Base-by-base conservation (phyloP, 2,888 invertebrate species). In the Congeria kusceri region DNA sequence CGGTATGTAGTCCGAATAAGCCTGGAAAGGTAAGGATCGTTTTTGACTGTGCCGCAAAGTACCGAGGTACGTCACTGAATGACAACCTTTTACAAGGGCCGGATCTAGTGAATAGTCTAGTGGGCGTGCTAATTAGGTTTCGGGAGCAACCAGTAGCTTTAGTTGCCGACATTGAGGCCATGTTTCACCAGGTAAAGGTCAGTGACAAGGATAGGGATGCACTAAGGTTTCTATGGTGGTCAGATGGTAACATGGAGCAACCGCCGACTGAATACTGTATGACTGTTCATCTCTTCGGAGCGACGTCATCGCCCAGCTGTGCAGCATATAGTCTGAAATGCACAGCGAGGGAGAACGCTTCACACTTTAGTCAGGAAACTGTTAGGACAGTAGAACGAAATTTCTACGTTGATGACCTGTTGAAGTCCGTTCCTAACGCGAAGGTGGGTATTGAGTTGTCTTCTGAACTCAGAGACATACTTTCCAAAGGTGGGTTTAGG, bases 111-210 rank as follows among this genome's bases (percentile, higher is more conserved):
- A 85, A 76, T 49, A 76, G 39, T 57, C 44, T 85, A 18, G 25
- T 81, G 32, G 84, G 84, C 29, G 79, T 81, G 23, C 32, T 85
- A 0, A 63, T 73, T 13, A 28, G 84, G n/a, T 85, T 81, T 32
- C 46, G 85, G 25, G 67, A 81, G 53, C 73, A 81, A 61, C 20
- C 9, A 0, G 56, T 77, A 29, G 85, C 80, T 18, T 5, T 82
- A 13, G 63, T 57, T 18, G 76, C 59, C 3, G 84, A 84, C 61
- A 80, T 83, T n/a, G 74, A 84, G 49, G 47, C 61, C 29, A 78
- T 82, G 75, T 81, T 81, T 28, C 67, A 77, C 62, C 83, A 83
- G 47, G 83, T 83, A 3, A 53, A 46, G 3, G 83, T 86, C 1
- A n/a, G n/a, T n/a, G n/a, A n/a, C n/a, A n/a, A n/a, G n/a, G n/a